phyloP scores from a whole-genome alignment of 2,113 vertebrate genomes.

The Malaclemys terrapin region DNA sequence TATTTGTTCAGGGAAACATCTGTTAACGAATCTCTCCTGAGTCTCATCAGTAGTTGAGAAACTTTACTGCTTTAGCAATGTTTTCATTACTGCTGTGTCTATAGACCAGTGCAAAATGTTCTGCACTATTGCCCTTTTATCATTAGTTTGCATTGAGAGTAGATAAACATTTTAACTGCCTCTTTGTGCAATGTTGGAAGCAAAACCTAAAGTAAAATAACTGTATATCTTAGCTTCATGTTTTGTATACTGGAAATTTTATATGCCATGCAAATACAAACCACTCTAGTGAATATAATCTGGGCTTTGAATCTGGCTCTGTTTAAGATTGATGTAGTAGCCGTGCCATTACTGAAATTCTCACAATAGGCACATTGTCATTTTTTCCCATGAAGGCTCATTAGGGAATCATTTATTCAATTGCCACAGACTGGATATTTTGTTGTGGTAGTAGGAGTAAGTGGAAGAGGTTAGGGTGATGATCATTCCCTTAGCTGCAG shows the following conservation, averaged over 20 bases:
- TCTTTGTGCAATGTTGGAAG: conserved; percentile 25
- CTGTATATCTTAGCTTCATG: not conserved
- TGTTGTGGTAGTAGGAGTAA: no score
- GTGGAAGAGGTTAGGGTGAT: not conserved
- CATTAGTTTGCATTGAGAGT: conserved; percentile 36
- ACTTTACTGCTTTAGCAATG: conserved; percentile 56
- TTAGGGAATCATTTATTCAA: no score
- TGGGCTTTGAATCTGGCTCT: not conserved
- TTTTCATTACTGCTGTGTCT: conserved; percentile 67
- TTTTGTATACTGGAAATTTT: conserved; percentile 1
- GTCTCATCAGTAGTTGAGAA: conserved; percentile 71
- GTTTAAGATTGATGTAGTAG: not conserved
- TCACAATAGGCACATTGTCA: not conserved
- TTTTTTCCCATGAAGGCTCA: not conserved
- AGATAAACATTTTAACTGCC: conserved; percentile 21
- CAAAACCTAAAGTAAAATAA: conserved; percentile 24
- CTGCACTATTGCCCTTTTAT: conserved; percentile 54
- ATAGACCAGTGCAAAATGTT: conserved; percentile 33
- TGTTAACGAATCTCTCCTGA: conserved; percentile 77
- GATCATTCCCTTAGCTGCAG: not conserved
- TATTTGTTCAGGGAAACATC: conserved; percentile 79
- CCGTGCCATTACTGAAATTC: not conserved
- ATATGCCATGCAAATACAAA: not conserved
- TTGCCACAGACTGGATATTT: no score
- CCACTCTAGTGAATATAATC: not conserved